phyloP scores from a whole-genome alignment of 2,113 vertebrate species.

The Tachycineta bicolor region DNA sequence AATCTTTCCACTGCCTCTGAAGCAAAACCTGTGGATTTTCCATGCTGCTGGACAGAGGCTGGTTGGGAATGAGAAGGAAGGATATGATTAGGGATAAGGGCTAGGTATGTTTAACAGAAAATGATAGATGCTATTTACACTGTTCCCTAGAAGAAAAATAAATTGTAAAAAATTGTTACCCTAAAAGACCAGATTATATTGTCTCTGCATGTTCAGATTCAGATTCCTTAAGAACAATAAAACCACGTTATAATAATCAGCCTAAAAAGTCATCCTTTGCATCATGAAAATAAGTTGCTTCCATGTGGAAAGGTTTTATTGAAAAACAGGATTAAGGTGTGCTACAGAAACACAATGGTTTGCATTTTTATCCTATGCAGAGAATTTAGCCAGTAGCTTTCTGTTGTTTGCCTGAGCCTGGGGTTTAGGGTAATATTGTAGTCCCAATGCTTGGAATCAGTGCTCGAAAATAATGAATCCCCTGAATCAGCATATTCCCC shows the following conservation, averaged over 20 bases:
- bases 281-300: not conserved
- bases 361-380: not conserved
- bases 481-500: not conserved
- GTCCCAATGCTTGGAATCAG: not conserved
- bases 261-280: not conserved
- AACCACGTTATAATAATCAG: not conserved
- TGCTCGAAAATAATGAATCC: not conserved
- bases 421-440: not conserved
- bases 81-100: not conserved
- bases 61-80: not conserved
- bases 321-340: not conserved
- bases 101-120: not conserved
- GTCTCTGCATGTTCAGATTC: not conserved
- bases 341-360: not conserved
- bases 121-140: not conserved
- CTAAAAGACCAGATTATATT: not conserved
- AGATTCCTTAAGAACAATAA: not conserved
- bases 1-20: not conserved
- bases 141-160: not conserved
- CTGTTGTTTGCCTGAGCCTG: not conserved
- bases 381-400: not conserved
- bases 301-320: not conserved
- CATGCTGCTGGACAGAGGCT: not conserved
- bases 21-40: not conserved
- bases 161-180: not conserved